A percentile compares a stretch with the other conserved stretches of the same genome.
Conservation (phyloP, 2,888 invertebrate species). For the Molanna angustata region DNA sequence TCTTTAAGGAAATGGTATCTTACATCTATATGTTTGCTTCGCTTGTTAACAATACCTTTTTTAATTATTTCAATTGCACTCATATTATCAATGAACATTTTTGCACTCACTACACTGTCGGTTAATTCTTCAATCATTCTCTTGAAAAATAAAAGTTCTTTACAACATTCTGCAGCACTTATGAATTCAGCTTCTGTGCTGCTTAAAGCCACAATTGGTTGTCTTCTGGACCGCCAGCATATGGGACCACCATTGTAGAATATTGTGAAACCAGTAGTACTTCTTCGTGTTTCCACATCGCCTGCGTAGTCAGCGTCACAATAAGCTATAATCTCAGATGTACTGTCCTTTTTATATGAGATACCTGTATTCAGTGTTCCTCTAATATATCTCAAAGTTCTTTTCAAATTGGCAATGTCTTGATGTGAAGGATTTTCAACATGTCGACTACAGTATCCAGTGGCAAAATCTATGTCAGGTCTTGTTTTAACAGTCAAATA, state of each 20-base stretch:
- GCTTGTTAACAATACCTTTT: background rate
- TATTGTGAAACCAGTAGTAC: background rate
- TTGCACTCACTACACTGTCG: slow-evolving; percentile 1
- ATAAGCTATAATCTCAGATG: slow-evolving; percentile 2
- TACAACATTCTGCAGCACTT: slow-evolving; percentile 2
- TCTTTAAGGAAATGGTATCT: background rate
- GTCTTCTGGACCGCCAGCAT: background rate
- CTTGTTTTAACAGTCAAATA: background rate
- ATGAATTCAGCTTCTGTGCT: too few species aligned
- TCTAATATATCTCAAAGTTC: background rate
- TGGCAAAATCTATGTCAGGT: background rate
- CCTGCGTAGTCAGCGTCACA: slow-evolving; percentile 1
- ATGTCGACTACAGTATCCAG: background rate
- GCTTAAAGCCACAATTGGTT: too few species aligned
- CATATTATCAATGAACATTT: background rate
- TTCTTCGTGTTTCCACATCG: background rate
- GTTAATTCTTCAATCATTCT: background rate
- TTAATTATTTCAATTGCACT: slow-evolving; percentile 2
- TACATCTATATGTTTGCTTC: slow-evolving; percentile 3
- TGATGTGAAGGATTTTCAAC: background rate
- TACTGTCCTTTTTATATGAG: background rate
- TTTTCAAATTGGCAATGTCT: background rate
- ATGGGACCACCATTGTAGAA: background rate
- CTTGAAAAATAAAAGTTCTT: background rate
- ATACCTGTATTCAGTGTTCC: slow-evolving; percentile 1